Percentiles rank a stretch among this genome's conserved stretches.
phyloP scores from a whole-genome alignment of 2,797 vertebrate species.

The Anisognathus igniventris region DNA sequence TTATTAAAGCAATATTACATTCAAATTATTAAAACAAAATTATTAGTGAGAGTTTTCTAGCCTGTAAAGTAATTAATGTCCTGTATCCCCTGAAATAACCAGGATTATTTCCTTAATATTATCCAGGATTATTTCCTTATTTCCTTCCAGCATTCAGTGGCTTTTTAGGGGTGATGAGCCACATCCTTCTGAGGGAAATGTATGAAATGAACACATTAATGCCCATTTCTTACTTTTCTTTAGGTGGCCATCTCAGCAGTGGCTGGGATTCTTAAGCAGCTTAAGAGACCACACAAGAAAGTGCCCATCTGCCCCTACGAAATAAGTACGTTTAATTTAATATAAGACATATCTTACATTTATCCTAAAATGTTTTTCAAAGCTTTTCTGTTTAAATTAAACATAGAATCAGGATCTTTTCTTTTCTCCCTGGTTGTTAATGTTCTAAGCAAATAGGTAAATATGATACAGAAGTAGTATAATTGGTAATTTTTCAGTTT shows the following conservation, averaged over 20 bases:
- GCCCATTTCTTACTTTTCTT: slow-evolving; percentile 52
- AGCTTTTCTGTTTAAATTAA: background rate
- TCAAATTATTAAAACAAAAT: background rate
- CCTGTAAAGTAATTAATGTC: background rate
- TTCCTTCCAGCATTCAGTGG: background rate
- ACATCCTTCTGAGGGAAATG: background rate
- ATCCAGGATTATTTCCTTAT: background rate
- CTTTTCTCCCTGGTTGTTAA: background rate
- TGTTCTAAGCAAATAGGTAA: background rate
- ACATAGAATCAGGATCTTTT: background rate
- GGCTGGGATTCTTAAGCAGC: slow-evolving; percentile 93
- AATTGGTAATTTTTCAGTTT: background rate
- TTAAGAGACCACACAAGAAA: slow-evolving; percentile 92
- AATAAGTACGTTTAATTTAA: slow-evolving; percentile 80
- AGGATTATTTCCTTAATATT: background rate
- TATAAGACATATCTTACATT: background rate
- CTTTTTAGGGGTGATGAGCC: background rate
- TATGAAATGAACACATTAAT: background rate
- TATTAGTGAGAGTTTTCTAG: background rate
- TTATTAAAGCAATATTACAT: background rate
- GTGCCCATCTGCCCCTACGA: slow-evolving; percentile 84
- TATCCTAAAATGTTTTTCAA: background rate
- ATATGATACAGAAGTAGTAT: background rate
- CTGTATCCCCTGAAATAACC: background rate
- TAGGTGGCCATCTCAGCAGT: slow-evolving; percentile 96